These are phyloP conservation scores for Epistrophe grossulariae DNA, from an alignment of 2,888 invertebrate genomes.

Conservation along the genomic window DNA sequence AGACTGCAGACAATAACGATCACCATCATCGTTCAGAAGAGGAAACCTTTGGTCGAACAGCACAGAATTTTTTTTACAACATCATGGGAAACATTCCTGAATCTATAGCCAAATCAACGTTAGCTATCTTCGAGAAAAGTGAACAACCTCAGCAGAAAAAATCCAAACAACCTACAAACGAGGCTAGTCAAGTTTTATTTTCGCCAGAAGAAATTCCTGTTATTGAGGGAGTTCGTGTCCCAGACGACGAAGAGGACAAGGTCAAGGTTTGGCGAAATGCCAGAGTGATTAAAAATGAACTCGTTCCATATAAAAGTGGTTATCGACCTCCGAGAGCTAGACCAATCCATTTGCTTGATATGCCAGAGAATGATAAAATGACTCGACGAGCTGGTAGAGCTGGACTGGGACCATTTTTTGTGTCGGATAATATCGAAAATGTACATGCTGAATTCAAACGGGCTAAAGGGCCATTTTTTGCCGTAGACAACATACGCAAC, in stretches of 20 bases:
- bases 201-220: slow-evolving; percentile 87
- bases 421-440: slow-evolving; percentile 70
- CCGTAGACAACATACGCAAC: slow-evolving; percentile 67
- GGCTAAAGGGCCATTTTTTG: slow-evolving; percentile 66
- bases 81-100: slow-evolving; percentile 69
- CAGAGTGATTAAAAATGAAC: slow-evolving; percentile 92
- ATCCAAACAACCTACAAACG: slow-evolving; percentile 22
- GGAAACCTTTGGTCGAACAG: slow-evolving; percentile 28
- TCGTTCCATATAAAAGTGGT: slow-evolving; percentile 90
- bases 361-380: slow-evolving; percentile 20
- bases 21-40: background rate
- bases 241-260: slow-evolving; percentile 92
- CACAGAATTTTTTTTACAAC: slow-evolving; percentile 67
- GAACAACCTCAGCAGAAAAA: slow-evolving; percentile 42
- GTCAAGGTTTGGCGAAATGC: slow-evolving; percentile 94
- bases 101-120: slow-evolving; percentile 65
- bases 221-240: slow-evolving; percentile 90
- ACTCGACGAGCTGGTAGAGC: slow-evolving; percentile 43
- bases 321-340: slow-evolving; percentile 86
- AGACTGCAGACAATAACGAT: slow-evolving; percentile 44
- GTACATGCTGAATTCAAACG: slow-evolving; percentile 64
- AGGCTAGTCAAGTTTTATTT: slow-evolving; percentile 34
- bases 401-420: slow-evolving; percentile 62
- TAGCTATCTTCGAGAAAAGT: slow-evolving; percentile 54
- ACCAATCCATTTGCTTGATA: slow-evolving; percentile 62